Evolutionary conservation across 1,140 invertebrate species (phyloP).

Genomic region (Doryteuthis pealeii): DNA sequence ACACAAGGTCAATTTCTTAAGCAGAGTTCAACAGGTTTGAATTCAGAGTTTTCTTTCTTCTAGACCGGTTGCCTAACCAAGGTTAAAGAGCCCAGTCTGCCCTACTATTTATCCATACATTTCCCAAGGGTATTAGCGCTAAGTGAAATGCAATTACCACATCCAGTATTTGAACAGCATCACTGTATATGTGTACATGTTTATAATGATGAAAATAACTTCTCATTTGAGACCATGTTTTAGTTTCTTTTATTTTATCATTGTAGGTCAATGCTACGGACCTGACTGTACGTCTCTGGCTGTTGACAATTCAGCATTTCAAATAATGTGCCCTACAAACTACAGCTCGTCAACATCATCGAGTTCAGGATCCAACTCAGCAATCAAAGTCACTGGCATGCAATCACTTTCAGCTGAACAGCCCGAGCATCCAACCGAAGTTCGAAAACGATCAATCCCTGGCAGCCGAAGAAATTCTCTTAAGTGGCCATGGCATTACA

Average conservation of each 20-base stretch:
- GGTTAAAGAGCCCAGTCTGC: too few relatives aligned
- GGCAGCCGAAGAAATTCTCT: not conserved
- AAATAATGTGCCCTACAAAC: not conserved
- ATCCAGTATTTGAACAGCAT: too few relatives aligned
- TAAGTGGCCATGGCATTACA: constrained; percentile 6
- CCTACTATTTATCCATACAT: too few relatives aligned
- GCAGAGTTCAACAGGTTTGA: too few relatives aligned
- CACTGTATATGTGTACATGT: too few relatives aligned
- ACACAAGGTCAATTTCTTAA: too few relatives aligned
- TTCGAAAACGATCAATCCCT: not conserved
- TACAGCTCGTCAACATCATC: not conserved
- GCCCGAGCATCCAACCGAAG: not conserved
- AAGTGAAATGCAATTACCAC: too few relatives aligned
- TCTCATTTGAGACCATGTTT: too few relatives aligned
- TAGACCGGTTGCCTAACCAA: too few relatives aligned
- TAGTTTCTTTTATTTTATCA: not conserved
- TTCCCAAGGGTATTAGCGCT: too few relatives aligned
- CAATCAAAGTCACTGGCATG: not conserved
- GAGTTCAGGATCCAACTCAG: not conserved
- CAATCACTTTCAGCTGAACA: not conserved
- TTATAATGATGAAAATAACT: too few relatives aligned
- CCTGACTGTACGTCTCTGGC: not conserved
- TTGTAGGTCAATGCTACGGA: not conserved
- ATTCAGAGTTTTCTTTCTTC: too few relatives aligned
- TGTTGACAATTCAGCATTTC: not conserved